Percentiles rank a stretch among this genome's conserved stretches.
These are phyloP conservation scores for Hemicordylus capensis DNA, from an alignment of 2,113 vertebrate species.

Conservation along the genomic window DNA sequence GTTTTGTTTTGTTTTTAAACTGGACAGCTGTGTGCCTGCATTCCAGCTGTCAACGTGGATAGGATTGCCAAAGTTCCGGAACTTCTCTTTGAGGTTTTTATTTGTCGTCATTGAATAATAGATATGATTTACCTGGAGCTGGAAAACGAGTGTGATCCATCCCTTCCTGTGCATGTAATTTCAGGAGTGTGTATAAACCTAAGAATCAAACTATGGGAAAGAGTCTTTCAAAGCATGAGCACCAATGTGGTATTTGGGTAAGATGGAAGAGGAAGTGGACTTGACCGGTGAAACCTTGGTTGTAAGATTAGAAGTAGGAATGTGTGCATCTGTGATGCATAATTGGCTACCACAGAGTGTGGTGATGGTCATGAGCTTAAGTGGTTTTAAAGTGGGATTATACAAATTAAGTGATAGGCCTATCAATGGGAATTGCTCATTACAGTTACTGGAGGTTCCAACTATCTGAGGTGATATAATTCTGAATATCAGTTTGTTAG, in stretches of 20 bases:
- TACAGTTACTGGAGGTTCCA: neutral
- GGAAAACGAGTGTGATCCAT: neutral
- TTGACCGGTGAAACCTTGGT: neutral
- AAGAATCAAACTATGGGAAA: neutral
- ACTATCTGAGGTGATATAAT: neutral
- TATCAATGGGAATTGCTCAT: neutral
- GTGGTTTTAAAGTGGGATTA: neutral
- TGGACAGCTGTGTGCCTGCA: neutral
- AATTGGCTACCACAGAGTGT: neutral
- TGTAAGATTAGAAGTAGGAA: neutral
- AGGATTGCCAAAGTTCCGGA: conserved; percentile 1
- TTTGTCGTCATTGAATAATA: neutral
- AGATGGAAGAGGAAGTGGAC: neutral
- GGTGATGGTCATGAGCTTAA: neutral
- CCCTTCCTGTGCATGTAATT: neutral
- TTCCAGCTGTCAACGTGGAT: neutral
- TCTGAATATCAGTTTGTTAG: neutral
- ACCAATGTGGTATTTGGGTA: neutral
- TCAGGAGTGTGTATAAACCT: neutral
- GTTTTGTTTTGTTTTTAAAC: too few species aligned
- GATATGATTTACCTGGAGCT: neutral
- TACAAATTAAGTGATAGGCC: neutral
- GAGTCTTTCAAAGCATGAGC: neutral
- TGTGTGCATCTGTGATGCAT: neutral
- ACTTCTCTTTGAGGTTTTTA: neutral